These are phyloP conservation scores for Bombyx huttoni DNA, from an alignment of 2,888 invertebrate genomes.

Conservation along the genomic window DNA sequence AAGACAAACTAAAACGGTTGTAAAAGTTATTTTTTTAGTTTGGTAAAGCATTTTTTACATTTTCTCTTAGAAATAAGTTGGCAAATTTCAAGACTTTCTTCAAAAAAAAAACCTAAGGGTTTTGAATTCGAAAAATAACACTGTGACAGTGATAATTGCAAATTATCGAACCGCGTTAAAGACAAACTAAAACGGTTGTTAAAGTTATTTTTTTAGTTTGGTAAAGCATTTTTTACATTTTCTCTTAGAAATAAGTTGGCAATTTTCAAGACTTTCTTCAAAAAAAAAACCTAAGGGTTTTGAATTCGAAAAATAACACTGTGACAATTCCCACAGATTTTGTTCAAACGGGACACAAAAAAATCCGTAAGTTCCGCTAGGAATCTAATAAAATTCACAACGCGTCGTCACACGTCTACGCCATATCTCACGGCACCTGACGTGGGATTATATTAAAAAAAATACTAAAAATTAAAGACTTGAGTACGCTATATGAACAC, in stretches of 20 bases:
- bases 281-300: neutral
- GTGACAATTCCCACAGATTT: neutral
- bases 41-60: too few relatives aligned
- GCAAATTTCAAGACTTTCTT: neutral
- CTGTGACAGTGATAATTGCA: too few relatives aligned
- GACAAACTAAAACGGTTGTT: too few relatives aligned
- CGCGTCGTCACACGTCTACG: neutral
- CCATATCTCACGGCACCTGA: slow-evolving; percentile 4
- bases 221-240: too few relatives aligned
- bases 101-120: neutral
- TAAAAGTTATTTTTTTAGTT: too few relatives aligned
- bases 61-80: too few relatives aligned
- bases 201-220: too few relatives aligned
- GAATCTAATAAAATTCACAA: slow-evolving; percentile 3
- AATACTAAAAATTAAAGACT: neutral
- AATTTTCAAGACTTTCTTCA: neutral
- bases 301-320: neutral
- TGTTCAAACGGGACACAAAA: neutral
- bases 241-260: too few relatives aligned
- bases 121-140: neutral
- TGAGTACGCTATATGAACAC: too few relatives aligned
- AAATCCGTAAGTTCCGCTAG: slow-evolving; percentile 3
- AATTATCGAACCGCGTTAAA: too few relatives aligned
- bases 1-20: slow-evolving; percentile 2
- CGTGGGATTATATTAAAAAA: neutral